A percentile compares a stretch with the other conserved stretches of the same genome.
Conservation (phyloP, 2,797 vertebrate genomes). For the Cryptoprocta ferox region DNA sequence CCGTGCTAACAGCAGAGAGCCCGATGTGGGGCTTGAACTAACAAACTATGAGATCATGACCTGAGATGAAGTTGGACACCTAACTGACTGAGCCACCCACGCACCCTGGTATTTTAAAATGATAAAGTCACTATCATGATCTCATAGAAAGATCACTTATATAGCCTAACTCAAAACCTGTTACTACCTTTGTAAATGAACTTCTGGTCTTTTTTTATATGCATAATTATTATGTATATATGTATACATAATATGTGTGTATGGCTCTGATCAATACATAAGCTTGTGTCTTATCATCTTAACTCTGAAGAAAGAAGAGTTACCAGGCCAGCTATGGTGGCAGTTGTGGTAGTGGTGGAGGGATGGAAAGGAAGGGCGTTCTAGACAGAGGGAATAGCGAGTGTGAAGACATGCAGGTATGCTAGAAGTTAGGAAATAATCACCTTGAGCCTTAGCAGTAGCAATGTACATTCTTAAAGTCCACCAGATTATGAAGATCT, state of each 20-base stretch:
- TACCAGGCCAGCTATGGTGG: background rate
- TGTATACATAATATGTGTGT: too few relatives aligned
- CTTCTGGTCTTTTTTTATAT: background rate
- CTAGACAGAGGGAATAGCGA: accelerated
- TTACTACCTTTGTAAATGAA: background rate
- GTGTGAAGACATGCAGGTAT: background rate
- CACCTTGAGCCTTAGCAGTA: background rate
- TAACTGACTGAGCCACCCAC: too few relatives aligned
- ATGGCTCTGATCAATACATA: background rate
- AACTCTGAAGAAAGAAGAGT: background rate
- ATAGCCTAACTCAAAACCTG: background rate
- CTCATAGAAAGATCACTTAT: background rate
- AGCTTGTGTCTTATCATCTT: background rate
- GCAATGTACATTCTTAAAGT: background rate
- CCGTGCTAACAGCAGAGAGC: too few relatives aligned
- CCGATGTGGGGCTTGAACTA: too few relatives aligned
- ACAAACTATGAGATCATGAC: too few relatives aligned
- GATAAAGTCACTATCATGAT: background rate
- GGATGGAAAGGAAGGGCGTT: background rate
- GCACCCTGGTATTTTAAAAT: background rate
- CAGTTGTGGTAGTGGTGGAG: background rate
- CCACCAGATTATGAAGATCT: background rate
- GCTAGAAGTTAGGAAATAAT: background rate
- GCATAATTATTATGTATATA: background rate
- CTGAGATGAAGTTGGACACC: too few relatives aligned